Evolutionary conservation across 2,797 vertebrate species (phyloP).

Genomic region (Sebastolobus alascanus): DNA sequence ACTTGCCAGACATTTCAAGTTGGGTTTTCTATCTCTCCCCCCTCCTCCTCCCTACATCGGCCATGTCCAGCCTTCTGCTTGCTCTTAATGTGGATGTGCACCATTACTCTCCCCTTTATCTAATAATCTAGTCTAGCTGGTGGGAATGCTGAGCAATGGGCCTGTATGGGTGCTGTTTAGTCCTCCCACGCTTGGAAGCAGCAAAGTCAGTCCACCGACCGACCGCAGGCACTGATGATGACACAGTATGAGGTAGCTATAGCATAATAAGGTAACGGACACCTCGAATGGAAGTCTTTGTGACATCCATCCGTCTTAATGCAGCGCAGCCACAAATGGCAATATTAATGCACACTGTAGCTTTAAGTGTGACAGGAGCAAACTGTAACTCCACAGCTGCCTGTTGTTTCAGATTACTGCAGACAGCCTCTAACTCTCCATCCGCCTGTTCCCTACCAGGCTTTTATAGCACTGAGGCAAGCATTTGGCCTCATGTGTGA

Average conservation of each 20-base stretch:
- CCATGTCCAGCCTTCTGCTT: constrained; percentile 57
- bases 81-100: constrained; percentile 71
- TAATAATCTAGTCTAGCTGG: constrained; percentile 77
- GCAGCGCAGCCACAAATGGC: neutral
- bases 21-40: constrained; percentile 35
- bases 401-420: constrained; percentile 43
- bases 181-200: constrained; percentile 66
- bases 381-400: constrained; percentile 27
- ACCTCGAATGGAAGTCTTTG: constrained; percentile 41
- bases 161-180: constrained; percentile 59
- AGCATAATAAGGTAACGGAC: constrained; percentile 31
- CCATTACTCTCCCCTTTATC: constrained; percentile 80
- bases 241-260: constrained; percentile 49
- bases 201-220: constrained; percentile 43
- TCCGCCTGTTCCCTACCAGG: constrained; percentile 44
- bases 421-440: constrained; percentile 41
- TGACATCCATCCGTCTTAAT: constrained; percentile 42
- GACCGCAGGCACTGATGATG: constrained; percentile 57
- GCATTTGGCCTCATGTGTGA: constrained; percentile 40
- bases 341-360: constrained; percentile 21
- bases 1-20: constrained; percentile 66
- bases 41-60: constrained; percentile 28
- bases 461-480: constrained; percentile 43
- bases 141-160: constrained; percentile 67
- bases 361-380: constrained; percentile 26